Percentiles rank a stretch among this genome's conserved stretches.
Evolutionary conservation across 2,797 vertebrate species (phyloP).

Genomic region (Spea hammondii): DNA sequence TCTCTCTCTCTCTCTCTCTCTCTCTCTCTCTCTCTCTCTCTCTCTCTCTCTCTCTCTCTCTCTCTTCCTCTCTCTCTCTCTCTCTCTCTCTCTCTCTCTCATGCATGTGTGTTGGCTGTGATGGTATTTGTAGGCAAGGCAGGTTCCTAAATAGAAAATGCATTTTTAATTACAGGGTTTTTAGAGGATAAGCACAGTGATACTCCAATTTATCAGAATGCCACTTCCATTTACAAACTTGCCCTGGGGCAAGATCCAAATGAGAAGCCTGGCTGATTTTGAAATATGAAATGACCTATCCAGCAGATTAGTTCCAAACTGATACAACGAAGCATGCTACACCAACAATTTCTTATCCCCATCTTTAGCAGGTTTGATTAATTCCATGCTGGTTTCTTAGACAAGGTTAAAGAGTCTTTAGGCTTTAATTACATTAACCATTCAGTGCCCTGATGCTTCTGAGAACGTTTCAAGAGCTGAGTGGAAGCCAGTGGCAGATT

Average conservation of each 20-base stretch:
- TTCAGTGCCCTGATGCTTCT: slow-evolving; percentile 2
- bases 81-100: too few species aligned
- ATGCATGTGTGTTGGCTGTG: background rate
- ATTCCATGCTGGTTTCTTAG: slow-evolving; percentile 1
- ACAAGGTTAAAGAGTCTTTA: slow-evolving; percentile 9
- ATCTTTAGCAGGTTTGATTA: slow-evolving; percentile 10
- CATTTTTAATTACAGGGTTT: slow-evolving; percentile 10
- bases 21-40: too few species aligned
- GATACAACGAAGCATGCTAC: background rate
- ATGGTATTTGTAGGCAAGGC: background rate
- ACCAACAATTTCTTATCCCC: background rate
- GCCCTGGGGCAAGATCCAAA: slow-evolving; percentile 1
- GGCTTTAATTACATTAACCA: slow-evolving; percentile 16
- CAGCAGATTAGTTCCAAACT: slow-evolving; percentile 8
- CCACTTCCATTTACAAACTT: slow-evolving; percentile 4
- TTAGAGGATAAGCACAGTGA: background rate
- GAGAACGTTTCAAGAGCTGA: background rate
- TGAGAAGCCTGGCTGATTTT: slow-evolving; percentile 8
- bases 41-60: too few species aligned
- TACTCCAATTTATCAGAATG: slow-evolving; percentile 1
- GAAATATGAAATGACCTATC: slow-evolving; percentile 18
- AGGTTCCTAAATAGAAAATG: background rate
- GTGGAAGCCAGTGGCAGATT: background rate
- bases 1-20: too few species aligned
- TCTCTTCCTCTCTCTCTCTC: too few species aligned